Conservation (phyloP, 2,113 vertebrate species). For the Pachyramphus minor region DNA sequence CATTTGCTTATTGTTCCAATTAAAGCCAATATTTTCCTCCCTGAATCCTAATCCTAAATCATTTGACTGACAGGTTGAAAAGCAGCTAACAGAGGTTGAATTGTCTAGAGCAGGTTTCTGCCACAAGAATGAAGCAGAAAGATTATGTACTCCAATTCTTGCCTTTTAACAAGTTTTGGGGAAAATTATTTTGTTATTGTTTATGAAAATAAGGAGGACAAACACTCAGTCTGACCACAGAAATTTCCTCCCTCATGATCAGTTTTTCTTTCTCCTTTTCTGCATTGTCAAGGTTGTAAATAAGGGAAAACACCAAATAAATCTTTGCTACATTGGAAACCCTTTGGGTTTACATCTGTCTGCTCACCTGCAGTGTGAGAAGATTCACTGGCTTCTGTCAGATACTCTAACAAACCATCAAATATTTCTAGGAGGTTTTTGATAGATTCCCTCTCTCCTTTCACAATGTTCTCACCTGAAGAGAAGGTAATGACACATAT, state of each 20-base stretch:
- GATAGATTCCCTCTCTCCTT: constrained; percentile 86
- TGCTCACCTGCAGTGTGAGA: constrained; percentile 78
- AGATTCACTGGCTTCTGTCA: constrained; percentile 84
- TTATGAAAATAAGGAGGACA: neutral
- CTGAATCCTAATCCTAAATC: neutral
- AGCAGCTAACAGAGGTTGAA: neutral
- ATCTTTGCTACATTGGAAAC: neutral
- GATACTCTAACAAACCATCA: constrained; percentile 93
- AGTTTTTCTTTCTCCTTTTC: neutral
- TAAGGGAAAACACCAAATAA: neutral
- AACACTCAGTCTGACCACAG: neutral
- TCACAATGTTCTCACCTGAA: constrained; percentile 92
- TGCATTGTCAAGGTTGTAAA: neutral
- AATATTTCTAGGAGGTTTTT: constrained; percentile 95
- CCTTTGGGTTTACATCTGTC: neutral
- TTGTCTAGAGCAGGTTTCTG: neutral
- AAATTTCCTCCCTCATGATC: neutral
- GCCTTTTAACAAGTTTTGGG: neutral
- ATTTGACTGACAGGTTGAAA: neutral
- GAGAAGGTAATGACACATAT: neutral
- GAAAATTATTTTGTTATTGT: neutral
- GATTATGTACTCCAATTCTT: neutral
- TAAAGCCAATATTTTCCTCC: neutral
- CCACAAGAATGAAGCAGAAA: neutral
- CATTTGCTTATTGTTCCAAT: neutral